A percentile compares a stretch with the other conserved stretches of the same genome.
phyloP scores from a whole-genome alignment of 1,140 invertebrate species.

The Octopus sinensis region DNA sequence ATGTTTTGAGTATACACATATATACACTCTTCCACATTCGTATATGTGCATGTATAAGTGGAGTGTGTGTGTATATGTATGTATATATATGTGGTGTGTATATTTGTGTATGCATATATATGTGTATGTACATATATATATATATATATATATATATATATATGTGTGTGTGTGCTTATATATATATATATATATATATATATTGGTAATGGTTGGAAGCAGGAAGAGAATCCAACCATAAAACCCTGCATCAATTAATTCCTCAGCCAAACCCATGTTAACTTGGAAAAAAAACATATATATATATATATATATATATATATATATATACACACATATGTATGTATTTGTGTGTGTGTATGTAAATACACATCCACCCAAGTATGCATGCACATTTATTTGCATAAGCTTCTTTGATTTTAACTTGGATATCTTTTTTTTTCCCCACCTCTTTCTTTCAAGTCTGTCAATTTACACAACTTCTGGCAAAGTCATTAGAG shows the following conservation, averaged over 20 bases:
- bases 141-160: neutral
- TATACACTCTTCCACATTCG: too few species aligned
- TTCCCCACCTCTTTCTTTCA: too few species aligned
- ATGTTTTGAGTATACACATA: too few species aligned
- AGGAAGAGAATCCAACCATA: too few species aligned
- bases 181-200: conserved; percentile 7
- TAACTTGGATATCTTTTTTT: too few species aligned
- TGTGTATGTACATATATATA: neutral
- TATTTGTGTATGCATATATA: neutral
- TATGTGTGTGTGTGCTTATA: too few species aligned
- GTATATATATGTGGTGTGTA: neutral
- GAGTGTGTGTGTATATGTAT: neutral
- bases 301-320: neutral
- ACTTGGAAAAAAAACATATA: neutral
- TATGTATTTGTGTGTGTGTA: neutral
- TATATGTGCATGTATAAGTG: too few species aligned
- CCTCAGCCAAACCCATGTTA: too few species aligned
- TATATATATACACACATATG: neutral
- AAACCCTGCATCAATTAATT: too few species aligned
- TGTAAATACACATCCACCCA: neutral
- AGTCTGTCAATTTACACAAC: too few species aligned
- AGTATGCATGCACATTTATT: neutral
- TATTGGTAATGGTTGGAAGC: neutral
- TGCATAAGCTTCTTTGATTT: too few species aligned
- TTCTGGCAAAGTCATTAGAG: too few species aligned